These are phyloP conservation scores for Drosophila birchii DNA, from an alignment of 2,888 invertebrate species.

Conservation along the genomic window DNA sequence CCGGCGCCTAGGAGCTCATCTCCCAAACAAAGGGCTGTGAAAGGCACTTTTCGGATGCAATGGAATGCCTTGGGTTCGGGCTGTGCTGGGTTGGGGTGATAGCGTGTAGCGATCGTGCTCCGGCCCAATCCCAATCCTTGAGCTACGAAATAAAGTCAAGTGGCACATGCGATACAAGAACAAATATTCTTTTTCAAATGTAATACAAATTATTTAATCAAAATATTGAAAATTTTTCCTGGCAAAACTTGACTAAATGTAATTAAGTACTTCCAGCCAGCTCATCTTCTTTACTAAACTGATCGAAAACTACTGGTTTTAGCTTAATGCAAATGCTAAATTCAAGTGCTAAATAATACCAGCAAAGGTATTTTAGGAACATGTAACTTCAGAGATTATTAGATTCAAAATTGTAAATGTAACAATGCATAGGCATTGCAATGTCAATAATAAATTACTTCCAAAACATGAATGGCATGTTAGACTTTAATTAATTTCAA, in stretches of 20 bases:
- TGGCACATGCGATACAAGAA: conserved; percentile 57
- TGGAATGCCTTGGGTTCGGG: conserved; percentile 7
- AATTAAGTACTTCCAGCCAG: too few relatives aligned
- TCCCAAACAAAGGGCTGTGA: conserved; percentile 63
- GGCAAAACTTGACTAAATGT: too few relatives aligned
- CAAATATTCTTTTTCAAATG: too few relatives aligned
- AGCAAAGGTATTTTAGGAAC: neutral
- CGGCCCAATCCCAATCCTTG: conserved; percentile 21
- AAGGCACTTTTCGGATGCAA: conserved; percentile 62
- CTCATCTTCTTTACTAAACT: too few relatives aligned
- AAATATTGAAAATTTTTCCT: too few relatives aligned
- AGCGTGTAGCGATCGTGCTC: conserved; percentile 57
- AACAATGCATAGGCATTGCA: too few relatives aligned
- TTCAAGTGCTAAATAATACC: neutral
- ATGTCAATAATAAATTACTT: neutral
- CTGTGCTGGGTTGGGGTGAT: conserved; percentile 20
- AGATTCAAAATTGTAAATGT: too few relatives aligned
- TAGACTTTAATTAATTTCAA: neutral
- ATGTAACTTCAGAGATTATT: neutral
- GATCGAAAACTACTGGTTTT: neutral
- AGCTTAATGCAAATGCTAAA: neutral
- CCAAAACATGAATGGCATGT: neutral
- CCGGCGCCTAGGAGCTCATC: conserved; percentile 64
- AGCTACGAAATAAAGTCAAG: conserved; percentile 20
- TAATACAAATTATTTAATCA: too few relatives aligned